A percentile compares a stretch with the other conserved stretches of the same genome.
These are phyloP conservation scores for Promerops cafer DNA, from an alignment of 2,113 vertebrate species.

Conservation along the genomic window DNA sequence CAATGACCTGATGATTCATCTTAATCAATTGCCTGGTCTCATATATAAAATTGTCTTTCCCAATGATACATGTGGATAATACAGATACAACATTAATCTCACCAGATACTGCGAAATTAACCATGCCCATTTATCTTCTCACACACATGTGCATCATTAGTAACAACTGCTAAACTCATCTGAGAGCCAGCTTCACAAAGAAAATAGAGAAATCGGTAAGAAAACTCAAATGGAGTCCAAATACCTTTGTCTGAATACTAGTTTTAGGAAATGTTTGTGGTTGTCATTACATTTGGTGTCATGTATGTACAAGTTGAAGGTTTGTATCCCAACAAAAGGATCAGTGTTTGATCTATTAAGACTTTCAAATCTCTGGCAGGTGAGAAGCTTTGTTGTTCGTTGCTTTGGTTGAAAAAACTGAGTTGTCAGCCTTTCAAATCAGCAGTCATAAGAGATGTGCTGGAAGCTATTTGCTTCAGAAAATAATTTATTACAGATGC, in stretches of 20 bases:
- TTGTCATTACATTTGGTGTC: not conserved
- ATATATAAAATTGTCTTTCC: not conserved
- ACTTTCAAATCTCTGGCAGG: not conserved
- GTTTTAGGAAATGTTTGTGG: not conserved
- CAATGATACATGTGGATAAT: constrained; percentile 8
- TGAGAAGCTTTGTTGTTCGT: not conserved
- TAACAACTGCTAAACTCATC: not conserved
- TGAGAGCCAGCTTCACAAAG: not conserved
- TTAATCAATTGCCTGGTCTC: not conserved
- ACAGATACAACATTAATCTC: not conserved
- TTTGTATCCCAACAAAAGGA: not conserved
- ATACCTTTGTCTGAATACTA: not conserved
- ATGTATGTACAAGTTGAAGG: not conserved
- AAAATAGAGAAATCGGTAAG: not conserved
- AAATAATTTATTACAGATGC: constrained; percentile 15
- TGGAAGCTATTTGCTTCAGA: constrained; percentile 6
- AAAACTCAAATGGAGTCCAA: not conserved
- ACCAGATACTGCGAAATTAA: constrained; percentile 23
- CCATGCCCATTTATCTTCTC: not conserved
- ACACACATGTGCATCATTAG: not conserved
- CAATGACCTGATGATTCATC: not conserved
- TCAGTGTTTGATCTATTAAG: not conserved
- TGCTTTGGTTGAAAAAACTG: not conserved
- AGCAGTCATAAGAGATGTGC: not conserved
- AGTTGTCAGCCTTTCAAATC: not conserved